These are phyloP conservation scores for Biston stratarius DNA, from an alignment of 2,888 invertebrate species.

Conservation along the genomic window DNA sequence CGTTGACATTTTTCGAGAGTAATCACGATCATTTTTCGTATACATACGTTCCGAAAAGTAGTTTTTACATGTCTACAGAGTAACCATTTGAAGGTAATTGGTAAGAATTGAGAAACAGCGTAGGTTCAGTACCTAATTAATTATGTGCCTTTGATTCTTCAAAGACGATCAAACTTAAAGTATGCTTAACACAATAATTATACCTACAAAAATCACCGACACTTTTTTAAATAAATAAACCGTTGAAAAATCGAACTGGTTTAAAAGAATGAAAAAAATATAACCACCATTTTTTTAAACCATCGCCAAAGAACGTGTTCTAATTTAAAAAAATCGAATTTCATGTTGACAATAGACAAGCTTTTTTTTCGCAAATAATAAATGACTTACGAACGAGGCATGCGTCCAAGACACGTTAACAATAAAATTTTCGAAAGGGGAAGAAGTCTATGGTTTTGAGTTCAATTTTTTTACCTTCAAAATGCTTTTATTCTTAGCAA, in stretches of 20 bases:
- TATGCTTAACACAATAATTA: too few species aligned
- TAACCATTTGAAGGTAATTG: too few species aligned
- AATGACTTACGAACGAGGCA: conserved; percentile 63
- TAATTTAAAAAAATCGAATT: conserved; percentile 57
- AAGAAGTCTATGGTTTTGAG: conserved; percentile 40
- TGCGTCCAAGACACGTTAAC: conserved; percentile 54
- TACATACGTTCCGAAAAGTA: too few species aligned
- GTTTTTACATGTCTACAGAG: too few species aligned
- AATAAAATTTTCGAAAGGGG: conserved; percentile 55
- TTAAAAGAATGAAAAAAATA: conserved; percentile 53
- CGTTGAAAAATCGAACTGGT: conserved; percentile 59
- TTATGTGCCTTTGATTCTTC: too few species aligned
- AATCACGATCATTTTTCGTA: too few species aligned
- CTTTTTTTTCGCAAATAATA: conserved; percentile 70
- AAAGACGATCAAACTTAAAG: too few species aligned
- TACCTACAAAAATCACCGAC: too few species aligned
- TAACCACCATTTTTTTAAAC: conserved; percentile 60
- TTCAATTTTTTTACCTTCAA: conserved; percentile 24
- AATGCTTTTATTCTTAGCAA: conserved; percentile 28
- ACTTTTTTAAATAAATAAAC: conserved; percentile 35
- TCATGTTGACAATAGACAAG: conserved; percentile 42
- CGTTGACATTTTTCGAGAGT: too few species aligned
- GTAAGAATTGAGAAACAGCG: too few species aligned
- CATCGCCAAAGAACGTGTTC: conserved; percentile 62
- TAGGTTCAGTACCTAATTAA: too few species aligned